Percentiles rank a stretch among this genome's conserved stretches.
Evolutionary conservation across 2,888 invertebrate genomes (phyloP).

Genomic region (Sturmia bella): DNA sequence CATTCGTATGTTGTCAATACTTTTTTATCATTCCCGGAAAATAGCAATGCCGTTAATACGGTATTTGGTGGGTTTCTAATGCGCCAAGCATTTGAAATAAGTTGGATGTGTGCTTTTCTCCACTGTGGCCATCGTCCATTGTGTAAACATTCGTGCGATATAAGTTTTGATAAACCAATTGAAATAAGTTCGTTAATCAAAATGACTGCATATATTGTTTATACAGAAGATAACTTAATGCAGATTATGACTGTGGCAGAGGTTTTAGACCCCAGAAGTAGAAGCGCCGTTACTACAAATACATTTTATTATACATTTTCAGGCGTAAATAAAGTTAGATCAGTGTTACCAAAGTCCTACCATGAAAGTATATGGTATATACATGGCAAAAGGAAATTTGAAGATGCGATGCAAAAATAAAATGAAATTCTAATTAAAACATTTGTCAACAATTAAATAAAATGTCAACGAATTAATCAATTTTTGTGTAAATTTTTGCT

Average conservation of each 20-base stretch:
- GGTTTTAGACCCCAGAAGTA: conserved; percentile 83
- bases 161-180: conserved; percentile 87
- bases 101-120: conserved; percentile 85
- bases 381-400: conserved; percentile 84
- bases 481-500: too few species aligned
- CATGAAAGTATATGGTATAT: conserved; percentile 86
- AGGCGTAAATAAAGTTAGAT: conserved; percentile 82
- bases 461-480: too few species aligned
- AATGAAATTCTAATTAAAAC: background rate
- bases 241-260: conserved; percentile 88
- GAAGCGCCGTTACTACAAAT: conserved; percentile 85
- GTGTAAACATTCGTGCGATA: conserved; percentile 86
- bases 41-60: conserved; percentile 89
- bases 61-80: conserved; percentile 91
- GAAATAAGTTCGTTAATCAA: conserved; percentile 87
- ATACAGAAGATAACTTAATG: conserved; percentile 83
- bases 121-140: conserved; percentile 84
- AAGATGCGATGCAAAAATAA: conserved; percentile 79
- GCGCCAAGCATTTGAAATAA: conserved; percentile 88
- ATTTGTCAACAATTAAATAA: too few species aligned
- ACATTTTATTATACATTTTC: conserved; percentile 88
- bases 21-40: conserved; percentile 85
- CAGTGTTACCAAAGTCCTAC: conserved; percentile 86
- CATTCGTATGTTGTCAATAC: conserved; percentile 84
- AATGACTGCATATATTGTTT: conserved; percentile 86